A percentile compares a stretch with the other conserved stretches of the same genome.
These are phyloP conservation scores for Cecidostiba fungosa DNA, from an alignment of 2,888 invertebrate genomes.

Conservation along the genomic window DNA sequence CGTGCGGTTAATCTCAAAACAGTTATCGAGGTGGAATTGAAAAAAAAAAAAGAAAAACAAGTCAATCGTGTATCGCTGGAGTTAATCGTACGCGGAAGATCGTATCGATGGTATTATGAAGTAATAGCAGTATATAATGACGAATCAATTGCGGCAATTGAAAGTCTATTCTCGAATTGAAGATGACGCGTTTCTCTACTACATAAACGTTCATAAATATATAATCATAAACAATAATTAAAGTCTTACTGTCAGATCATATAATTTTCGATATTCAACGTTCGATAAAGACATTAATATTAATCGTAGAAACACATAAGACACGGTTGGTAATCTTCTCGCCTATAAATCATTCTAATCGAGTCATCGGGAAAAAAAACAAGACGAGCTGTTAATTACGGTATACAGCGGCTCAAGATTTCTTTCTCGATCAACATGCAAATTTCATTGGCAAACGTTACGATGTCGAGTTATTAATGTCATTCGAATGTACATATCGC, in stretches of 20 bases:
- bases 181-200: background rate
- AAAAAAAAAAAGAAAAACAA: background rate
- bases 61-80: background rate
- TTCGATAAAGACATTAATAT: background rate
- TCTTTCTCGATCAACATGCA: background rate
- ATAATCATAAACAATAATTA: background rate
- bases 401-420: background rate
- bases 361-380: background rate
- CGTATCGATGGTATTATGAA: background rate
- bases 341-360: slow-evolving; percentile 23
- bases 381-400: slow-evolving; percentile 6
- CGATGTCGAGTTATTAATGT: background rate
- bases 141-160: slow-evolving; percentile 25
- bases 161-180: background rate
- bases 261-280: background rate
- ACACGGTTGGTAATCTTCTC: slow-evolving; percentile 8
- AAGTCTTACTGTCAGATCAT: background rate
- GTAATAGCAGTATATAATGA: slow-evolving; percentile 16
- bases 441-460: background rate
- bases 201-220: background rate
- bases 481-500: slow-evolving; percentile 53
- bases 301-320: background rate
- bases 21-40: background rate
- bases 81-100: background rate
- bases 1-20: slow-evolving; percentile 7